Percentiles rank a stretch among this genome's conserved stretches.
Evolutionary conservation across 1,140 invertebrate species (phyloP).

Genomic region (Ceratosolen solmsi): DNA sequence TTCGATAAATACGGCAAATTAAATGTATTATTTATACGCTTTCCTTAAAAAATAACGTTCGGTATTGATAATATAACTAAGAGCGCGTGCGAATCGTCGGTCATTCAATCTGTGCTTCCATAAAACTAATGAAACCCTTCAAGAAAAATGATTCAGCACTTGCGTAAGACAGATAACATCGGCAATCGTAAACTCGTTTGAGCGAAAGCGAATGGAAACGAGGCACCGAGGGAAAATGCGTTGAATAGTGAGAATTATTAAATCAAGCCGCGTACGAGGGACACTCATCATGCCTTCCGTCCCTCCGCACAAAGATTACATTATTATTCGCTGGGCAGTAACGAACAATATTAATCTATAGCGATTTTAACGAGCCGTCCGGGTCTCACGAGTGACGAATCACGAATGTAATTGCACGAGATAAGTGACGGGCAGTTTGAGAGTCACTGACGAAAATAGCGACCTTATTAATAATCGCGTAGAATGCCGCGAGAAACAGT

Average conservation of each 20-base stretch:
- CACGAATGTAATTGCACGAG: slow-evolving; percentile 43
- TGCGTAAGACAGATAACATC: neutral
- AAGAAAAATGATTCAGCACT: neutral
- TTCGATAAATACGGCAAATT: neutral
- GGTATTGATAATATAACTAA: neutral
- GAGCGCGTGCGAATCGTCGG: neutral
- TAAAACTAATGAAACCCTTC: neutral
- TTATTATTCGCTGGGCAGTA: slow-evolving; percentile 13
- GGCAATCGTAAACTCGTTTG: neutral
- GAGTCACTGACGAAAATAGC: slow-evolving; percentile 45
- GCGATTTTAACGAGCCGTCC: slow-evolving; percentile 43
- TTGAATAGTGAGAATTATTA: neutral
- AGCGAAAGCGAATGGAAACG: neutral
- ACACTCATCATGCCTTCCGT: neutral
- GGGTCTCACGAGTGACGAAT: slow-evolving; percentile 30
- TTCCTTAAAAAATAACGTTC: neutral
- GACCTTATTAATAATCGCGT: slow-evolving; percentile 44
- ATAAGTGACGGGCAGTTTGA: slow-evolving; percentile 43
- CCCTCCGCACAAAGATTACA: neutral
- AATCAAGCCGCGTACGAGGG: neutral
- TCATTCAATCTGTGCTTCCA: neutral
- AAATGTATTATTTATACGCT: no score
- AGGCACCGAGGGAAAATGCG: neutral
- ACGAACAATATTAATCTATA: slow-evolving; percentile 41
- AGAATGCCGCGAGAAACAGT: slow-evolving; percentile 15